Percentiles rank a stretch among this genome's conserved stretches.
Conservation (phyloP, 2,113 vertebrate species). For the Dicentrarchus labrax region DNA sequence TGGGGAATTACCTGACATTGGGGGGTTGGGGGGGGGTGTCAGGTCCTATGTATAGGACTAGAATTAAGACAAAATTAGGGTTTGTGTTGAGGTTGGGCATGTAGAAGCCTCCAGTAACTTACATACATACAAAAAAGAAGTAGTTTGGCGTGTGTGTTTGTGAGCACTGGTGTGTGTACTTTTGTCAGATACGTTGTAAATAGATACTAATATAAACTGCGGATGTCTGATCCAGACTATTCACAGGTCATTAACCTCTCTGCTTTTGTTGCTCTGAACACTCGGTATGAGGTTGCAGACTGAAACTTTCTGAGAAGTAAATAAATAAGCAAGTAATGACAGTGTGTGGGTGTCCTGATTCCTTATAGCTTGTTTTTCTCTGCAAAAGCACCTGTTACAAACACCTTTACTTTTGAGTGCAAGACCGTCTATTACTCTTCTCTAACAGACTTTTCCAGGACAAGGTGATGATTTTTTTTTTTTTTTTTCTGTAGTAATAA, state of each 20-base stretch:
- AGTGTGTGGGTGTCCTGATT: not conserved
- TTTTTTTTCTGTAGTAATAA: not conserved
- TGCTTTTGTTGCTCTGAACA: slow-evolving; percentile 2
- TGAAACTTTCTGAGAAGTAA: slow-evolving; percentile 3
- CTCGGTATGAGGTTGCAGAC: not conserved
- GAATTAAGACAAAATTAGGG: not conserved
- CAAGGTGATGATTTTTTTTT: not conserved
- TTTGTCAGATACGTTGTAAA: too few species aligned
- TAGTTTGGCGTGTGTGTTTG: not conserved
- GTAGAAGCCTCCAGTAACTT: too few species aligned
- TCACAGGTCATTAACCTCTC: not conserved
- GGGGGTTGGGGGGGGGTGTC: too few species aligned
- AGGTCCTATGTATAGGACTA: not conserved
- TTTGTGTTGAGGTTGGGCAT: not conserved
- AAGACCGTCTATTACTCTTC: not conserved
- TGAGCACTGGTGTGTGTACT: not conserved
- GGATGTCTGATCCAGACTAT: not conserved
- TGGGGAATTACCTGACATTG: not conserved
- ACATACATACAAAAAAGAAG: not conserved
- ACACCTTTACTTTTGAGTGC: slow-evolving; percentile 1
- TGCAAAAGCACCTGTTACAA: not conserved
- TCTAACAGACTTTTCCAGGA: not conserved
- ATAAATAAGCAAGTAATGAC: not conserved
- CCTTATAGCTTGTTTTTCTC: slow-evolving; percentile 9
- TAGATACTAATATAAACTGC: too few species aligned